These are phyloP conservation scores for Panulirus ornatus DNA, from an alignment of 1,140 invertebrate species.

Conservation along the genomic window DNA sequence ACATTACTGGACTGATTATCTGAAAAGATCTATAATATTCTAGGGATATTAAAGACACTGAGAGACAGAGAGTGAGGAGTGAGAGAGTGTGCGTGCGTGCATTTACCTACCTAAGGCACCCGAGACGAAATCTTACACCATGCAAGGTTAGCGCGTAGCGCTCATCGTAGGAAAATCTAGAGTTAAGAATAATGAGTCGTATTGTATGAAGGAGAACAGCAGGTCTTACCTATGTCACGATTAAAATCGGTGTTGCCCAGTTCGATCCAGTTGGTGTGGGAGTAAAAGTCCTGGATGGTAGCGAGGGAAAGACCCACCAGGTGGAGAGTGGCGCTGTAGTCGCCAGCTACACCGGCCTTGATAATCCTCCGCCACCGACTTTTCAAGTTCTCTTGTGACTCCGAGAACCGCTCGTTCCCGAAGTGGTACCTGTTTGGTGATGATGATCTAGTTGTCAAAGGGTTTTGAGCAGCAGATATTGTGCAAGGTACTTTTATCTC, in stretches of 20 bases:
- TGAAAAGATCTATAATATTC: no score
- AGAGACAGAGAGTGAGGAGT: neutral
- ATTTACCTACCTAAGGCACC: neutral
- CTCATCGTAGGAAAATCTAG: no score
- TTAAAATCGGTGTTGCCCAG: constrained; percentile 59
- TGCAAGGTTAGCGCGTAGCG: no score
- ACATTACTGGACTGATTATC: no score
- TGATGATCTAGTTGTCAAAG: no score
- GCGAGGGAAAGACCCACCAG: constrained; percentile 65
- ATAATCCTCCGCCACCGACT: constrained; percentile 53
- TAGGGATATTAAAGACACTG: no score
- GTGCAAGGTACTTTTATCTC: no score
- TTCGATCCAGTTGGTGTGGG: constrained; percentile 74
- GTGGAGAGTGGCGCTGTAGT: constrained; percentile 30
- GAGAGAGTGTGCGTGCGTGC: neutral
- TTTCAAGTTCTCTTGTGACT: constrained; percentile 62
- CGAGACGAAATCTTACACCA: no score
- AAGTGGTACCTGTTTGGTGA: constrained; percentile 74
- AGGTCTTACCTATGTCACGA: constrained; percentile 55
- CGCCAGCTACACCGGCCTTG: constrained; percentile 11
- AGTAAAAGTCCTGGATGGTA: constrained; percentile 74
- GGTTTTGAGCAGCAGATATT: no score
- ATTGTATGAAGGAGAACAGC: no score
- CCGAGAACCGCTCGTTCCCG: constrained; percentile 66
- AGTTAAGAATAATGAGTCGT: no score